Evolutionary conservation across 2,113 vertebrate species (phyloP).

Genomic region (Colinus virginianus): DNA sequence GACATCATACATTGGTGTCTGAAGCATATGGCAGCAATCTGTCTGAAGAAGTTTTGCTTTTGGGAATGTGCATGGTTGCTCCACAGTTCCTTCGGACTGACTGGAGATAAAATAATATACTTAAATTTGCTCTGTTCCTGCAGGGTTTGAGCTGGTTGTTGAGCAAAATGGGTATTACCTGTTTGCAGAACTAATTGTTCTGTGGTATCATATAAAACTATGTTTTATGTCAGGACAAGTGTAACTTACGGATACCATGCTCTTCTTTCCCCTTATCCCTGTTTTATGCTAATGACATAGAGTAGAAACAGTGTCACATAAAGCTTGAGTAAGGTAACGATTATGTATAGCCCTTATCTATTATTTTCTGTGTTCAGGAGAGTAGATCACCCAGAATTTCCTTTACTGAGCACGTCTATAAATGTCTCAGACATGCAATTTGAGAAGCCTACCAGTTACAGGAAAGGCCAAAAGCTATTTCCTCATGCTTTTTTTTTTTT

Average conservation of each 20-base stretch:
- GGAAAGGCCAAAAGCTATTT: neutral
- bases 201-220: neutral
- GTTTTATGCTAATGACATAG: neutral
- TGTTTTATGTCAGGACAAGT: neutral
- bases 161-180: neutral
- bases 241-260: neutral
- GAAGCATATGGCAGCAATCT: neutral
- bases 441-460: neutral
- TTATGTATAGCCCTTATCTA: neutral
- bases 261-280: neutral
- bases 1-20: neutral
- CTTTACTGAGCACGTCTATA: conserved; percentile 22
- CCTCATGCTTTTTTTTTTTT: neutral
- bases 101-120: neutral
- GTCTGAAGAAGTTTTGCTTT: neutral
- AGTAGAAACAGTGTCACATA: neutral
- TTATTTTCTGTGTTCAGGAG: neutral
- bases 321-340: neutral
- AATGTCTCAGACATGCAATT: neutral
- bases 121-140: neutral
- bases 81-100: neutral
- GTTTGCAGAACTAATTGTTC: neutral
- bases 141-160: neutral
- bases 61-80: fast-evolving
- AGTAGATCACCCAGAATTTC: neutral